Percentiles rank a stretch among this genome's conserved stretches.
These are phyloP conservation scores for Sebastes taczanowskii DNA, from an alignment of 2,797 vertebrate species.

Conservation along the genomic window DNA sequence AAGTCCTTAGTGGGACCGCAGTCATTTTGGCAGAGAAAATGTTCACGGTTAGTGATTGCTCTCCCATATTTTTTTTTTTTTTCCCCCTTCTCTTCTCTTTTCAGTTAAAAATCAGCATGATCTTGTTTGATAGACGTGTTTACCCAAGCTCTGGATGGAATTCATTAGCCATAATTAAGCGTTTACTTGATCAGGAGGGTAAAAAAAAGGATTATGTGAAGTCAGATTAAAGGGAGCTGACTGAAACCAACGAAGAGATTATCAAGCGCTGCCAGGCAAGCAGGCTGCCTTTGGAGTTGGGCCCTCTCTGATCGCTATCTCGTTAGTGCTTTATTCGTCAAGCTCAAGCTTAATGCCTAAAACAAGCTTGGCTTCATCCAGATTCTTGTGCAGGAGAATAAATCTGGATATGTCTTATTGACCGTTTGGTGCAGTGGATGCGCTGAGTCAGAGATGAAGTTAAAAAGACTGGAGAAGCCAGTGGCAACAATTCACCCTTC, in stretches of 20 bases:
- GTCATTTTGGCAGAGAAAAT: conserved; percentile 51
- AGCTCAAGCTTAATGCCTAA: conserved; percentile 72
- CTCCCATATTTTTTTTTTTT: conserved; percentile 47
- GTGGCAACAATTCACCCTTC: not conserved
- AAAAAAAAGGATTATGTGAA: conserved; percentile 81
- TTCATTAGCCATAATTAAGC: conserved; percentile 85
- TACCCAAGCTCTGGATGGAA: conserved; percentile 81
- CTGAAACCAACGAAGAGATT: conserved; percentile 81
- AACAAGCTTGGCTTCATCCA: conserved; percentile 73
- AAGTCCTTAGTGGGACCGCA: conserved; percentile 36
- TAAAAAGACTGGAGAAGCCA: not conserved
- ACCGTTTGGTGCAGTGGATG: conserved; percentile 37
- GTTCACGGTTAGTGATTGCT: conserved; percentile 44
- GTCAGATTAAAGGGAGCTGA: conserved; percentile 82
- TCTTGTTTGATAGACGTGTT: conserved; percentile 82
- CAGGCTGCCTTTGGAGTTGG: conserved; percentile 77
- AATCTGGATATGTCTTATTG: conserved; percentile 57
- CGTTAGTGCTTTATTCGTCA: conserved; percentile 78
- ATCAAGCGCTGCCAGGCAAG: conserved; percentile 81
- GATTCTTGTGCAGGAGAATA: conserved; percentile 55
- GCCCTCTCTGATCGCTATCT: conserved; percentile 81
- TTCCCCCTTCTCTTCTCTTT: conserved; percentile 44
- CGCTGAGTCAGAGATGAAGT: conserved; percentile 18
- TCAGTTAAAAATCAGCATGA: conserved; percentile 70
- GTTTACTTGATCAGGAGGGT: conserved; percentile 83